Evolutionary conservation across 1,140 invertebrate species (phyloP).

Genomic region (Heliothis virescens): DNA sequence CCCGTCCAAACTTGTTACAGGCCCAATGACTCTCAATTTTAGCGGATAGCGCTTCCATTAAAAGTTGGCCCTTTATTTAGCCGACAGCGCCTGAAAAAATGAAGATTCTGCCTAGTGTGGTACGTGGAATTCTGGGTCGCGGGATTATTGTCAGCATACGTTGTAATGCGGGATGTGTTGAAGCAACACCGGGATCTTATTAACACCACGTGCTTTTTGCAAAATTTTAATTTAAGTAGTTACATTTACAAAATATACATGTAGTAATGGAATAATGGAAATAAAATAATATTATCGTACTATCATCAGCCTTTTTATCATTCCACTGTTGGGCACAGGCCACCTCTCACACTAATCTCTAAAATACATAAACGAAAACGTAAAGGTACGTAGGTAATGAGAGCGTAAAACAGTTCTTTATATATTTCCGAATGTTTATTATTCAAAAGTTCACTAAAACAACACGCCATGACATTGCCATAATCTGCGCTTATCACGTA

Average conservation of each 20-base stretch:
- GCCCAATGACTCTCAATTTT: slow-evolving; percentile 27
- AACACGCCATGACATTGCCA: background rate
- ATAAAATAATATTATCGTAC: too few species aligned
- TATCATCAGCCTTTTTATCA: too few species aligned
- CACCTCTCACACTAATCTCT: too few species aligned
- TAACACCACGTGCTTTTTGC: too few species aligned
- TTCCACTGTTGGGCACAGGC: too few species aligned
- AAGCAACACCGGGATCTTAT: too few species aligned
- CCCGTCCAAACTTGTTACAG: slow-evolving; percentile 5
- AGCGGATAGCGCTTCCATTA: slow-evolving; percentile 38
- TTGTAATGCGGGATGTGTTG: slow-evolving; percentile 8
- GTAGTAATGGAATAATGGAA: too few species aligned
- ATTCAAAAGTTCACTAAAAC: background rate
- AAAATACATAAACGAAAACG: too few species aligned
- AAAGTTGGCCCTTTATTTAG: slow-evolving; percentile 43
- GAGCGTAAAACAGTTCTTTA: too few species aligned
- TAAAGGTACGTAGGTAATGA: too few species aligned
- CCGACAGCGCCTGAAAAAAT: slow-evolving; percentile 37
- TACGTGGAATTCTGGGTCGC: background rate
- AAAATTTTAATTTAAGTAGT: too few species aligned
- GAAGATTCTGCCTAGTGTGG: slow-evolving; percentile 39
- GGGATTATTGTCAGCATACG: background rate
- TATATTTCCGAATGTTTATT: background rate
- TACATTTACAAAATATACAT: too few species aligned
- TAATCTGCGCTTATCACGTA: slow-evolving; percentile 1